Base-by-base conservation (phyloP, 2,888 invertebrate genomes). In the Gortyna flavago region DNA sequence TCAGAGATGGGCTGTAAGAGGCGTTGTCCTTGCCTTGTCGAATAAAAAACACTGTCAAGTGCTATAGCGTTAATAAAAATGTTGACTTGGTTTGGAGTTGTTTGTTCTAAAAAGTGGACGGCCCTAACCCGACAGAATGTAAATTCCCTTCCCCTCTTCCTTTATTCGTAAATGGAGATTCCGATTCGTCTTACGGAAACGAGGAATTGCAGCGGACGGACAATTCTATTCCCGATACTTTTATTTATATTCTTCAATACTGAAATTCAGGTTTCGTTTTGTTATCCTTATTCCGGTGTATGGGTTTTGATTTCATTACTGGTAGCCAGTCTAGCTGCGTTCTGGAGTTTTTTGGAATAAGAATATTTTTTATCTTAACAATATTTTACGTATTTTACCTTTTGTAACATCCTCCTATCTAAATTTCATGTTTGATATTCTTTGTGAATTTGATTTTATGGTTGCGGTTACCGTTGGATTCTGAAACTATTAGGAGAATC, bases 71-170 rank as follows among this genome's bases (percentile, higher is more conserved):
- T 87, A 89, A 89, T 91, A 92, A 90, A 88, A 92, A 91, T 90
- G 90, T 92, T 91, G 90, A 91, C 88, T 92, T 88, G 85, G 89
- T 88, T 88, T 85, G 85, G 85, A 92, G 90, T 87, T 91, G 92
- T 92, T 92, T 89, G 89, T 88, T 88, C 83, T 76, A 84, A 89
- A 83, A 79, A 91, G 89, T 88, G 89, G 90, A 89, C 88, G 86
- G 83, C 77, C 84, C 88, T 90, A 92, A 94, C 92, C 93, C 93
- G 91, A 92, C 91, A 82, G 91, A 93, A 95, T 95, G 93, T 93
- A 95, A 95, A 95, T 95, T 93, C 81, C 72, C 87, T 41, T 38
- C 13, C 68, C 67, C 8, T 61, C 86, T 88, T 89, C 80, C 81
- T 84, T 85, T 86, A 79, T 83, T 79, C 85, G 83, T 72, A 90